Evolutionary conservation across 2,113 vertebrate species (phyloP).

Genomic region (Recurvirostra avosetta): DNA sequence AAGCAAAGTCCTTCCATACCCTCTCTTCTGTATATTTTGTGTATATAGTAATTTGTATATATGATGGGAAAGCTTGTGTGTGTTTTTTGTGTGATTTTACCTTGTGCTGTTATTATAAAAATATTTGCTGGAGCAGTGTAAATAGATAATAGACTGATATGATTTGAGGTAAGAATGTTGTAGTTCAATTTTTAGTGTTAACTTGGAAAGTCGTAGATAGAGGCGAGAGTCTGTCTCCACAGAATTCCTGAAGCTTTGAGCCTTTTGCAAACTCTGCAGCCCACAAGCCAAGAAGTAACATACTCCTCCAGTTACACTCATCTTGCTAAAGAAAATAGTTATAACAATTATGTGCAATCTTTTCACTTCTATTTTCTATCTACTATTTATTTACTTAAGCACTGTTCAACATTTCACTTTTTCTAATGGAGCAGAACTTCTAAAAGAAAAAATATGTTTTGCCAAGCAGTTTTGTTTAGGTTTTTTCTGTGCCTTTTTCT

Average conservation of each 20-base stretch:
- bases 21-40: background rate
- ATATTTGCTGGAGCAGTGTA: background rate
- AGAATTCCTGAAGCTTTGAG: slow-evolving; percentile 50
- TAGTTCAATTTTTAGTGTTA: slow-evolving; percentile 45
- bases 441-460: slow-evolving; percentile 56
- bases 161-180: slow-evolving; percentile 71
- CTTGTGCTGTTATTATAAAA: background rate
- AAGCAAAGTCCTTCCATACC: background rate
- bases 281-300: slow-evolving; percentile 48
- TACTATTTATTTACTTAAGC: slow-evolving; percentile 65
- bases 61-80: background rate
- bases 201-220: slow-evolving; percentile 44
- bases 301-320: slow-evolving; percentile 43
- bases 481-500: slow-evolving; percentile 58
- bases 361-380: slow-evolving; percentile 56
- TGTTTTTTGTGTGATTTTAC: background rate
- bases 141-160: slow-evolving; percentile 14
- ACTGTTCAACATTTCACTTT: slow-evolving; percentile 63
- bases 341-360: slow-evolving; percentile 62
- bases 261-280: slow-evolving; percentile 41
- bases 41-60: background rate
- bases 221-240: slow-evolving; percentile 15
- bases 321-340: slow-evolving; percentile 59
- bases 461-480: slow-evolving; percentile 51
- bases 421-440: slow-evolving; percentile 65